Evolutionary conservation across 2,888 invertebrate genomes (phyloP).

Genomic region (Trachelus stipa): DNA sequence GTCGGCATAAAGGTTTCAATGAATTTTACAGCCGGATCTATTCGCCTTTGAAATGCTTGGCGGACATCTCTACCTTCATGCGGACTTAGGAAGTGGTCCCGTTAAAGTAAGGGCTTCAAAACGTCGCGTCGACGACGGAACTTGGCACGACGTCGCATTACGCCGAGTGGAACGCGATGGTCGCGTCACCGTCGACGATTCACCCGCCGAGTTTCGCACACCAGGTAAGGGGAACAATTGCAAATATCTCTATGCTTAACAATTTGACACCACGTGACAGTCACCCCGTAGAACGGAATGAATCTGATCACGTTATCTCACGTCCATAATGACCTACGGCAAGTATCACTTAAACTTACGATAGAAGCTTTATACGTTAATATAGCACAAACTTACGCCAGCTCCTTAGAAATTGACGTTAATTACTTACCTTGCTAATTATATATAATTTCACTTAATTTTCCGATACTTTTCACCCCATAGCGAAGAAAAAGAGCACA

Average conservation of each 20-base stretch:
- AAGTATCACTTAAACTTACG: not conserved
- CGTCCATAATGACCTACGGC: not conserved
- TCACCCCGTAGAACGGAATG: not conserved
- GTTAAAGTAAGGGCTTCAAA: constrained; percentile 87
- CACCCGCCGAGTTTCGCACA: constrained; percentile 88
- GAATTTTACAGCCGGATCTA: constrained; percentile 79
- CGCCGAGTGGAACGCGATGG: constrained; percentile 86
- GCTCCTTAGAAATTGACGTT: not conserved
- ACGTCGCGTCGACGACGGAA: constrained; percentile 87
- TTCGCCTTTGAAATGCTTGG: constrained; percentile 95
- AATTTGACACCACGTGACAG: not conserved
- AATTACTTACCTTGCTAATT: not conserved
- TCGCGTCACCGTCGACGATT: constrained; percentile 88
- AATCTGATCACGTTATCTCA: not conserved
- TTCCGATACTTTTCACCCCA: not conserved
- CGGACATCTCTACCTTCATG: constrained; percentile 91
- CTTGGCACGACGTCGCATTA: constrained; percentile 92
- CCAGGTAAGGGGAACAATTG: constrained; percentile 71
- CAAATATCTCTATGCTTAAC: not conserved
- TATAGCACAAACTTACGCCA: not conserved
- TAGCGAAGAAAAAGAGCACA: not conserved
- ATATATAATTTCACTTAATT: not conserved
- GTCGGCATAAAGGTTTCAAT: constrained; percentile 4
- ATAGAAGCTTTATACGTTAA: not conserved
- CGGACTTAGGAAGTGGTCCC: constrained; percentile 93